A percentile compares a stretch with the other conserved stretches of the same genome.
Evolutionary conservation across 37 sponge, comb jelly and placozoan genomes (phyloP).

Genomic region (Tethya wilhelma): DNA sequence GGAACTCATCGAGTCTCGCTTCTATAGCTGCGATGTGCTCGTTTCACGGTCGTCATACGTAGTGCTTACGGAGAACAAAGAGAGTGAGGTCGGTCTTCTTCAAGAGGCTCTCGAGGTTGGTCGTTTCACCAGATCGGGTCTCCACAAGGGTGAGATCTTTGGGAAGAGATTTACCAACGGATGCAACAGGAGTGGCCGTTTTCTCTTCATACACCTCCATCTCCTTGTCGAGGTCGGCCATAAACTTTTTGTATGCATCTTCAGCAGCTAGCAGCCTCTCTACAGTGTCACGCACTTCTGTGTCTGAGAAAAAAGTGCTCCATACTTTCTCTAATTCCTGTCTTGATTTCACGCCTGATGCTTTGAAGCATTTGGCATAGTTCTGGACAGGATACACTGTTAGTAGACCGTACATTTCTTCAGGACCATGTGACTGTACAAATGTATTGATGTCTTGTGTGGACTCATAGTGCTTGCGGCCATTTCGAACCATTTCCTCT

Average conservation of each 20-base stretch:
- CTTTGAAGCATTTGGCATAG: constrained; percentile 14
- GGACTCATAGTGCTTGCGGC: background rate
- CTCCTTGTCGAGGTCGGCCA: constrained; percentile 5
- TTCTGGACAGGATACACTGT: constrained; percentile 11
- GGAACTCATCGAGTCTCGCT: constrained; percentile 12
- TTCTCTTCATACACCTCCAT: constrained; percentile 11
- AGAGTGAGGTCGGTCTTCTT: constrained; percentile 17
- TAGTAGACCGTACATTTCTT: background rate
- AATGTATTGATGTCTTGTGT: constrained; percentile 14
- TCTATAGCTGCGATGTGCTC: constrained; percentile 36
- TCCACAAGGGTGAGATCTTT: constrained; percentile 17
- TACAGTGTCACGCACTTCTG: constrained; percentile 9
- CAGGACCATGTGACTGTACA: constrained; percentile 6
- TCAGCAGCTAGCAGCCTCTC: constrained; percentile 36
- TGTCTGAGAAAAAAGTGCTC: constrained; percentile 11
- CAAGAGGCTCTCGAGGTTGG: constrained; percentile 1
- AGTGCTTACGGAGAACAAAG: constrained; percentile 55
- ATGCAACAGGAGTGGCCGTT: background rate
- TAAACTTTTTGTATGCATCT: constrained; percentile 8
- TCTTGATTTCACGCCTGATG: constrained; percentile 24
- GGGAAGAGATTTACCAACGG: background rate
- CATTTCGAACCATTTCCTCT: constrained; percentile 12
- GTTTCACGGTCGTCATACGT: constrained; percentile 66
- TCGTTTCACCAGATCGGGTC: background rate
- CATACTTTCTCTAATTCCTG: constrained; percentile 11